Base-by-base conservation (phyloP, 2,888 invertebrate genomes). In the Lissocephala sabroskyi region DNA sequence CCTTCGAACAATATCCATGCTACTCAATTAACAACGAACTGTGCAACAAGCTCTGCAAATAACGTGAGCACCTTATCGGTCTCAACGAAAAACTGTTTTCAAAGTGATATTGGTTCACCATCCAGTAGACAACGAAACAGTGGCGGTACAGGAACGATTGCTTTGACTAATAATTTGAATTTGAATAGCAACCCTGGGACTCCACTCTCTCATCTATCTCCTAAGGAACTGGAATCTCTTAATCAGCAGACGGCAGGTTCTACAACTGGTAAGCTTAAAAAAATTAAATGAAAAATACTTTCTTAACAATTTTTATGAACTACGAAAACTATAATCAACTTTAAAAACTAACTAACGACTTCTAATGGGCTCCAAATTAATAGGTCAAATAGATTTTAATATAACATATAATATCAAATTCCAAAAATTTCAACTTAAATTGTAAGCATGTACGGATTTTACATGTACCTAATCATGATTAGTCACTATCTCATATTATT, bases 171-270 rank as follows among this genome's bases (percentile, higher is more conserved):
- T 80, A 89, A 89, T 63, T 65, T 32, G n/a, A 1, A 66, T 44
- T 48, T 80, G 11, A 81, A 74, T 36, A 91, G 91, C 65, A 92
- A 91, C 83, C 91, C 91, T 7, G 89, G 90, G 44, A 91, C 92
- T 18, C 92, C 92, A 0, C 87, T 91, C 7, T 87, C 88, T 40
- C 88, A 89, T 82, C 82, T 88, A 52, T 89, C 89, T 14, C 89
- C 89, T 23, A 88, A 84, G 68, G 85, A 85, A 59, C 59, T 83
- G 23, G 83, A 83, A 11, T 32, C 65, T 2, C 75, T 68, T 33
- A 64, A 52, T 17, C 35, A 32, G 40, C 51, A 46, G 45, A 39
- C 23, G 7, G 23, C 23, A 23, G n/a, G n/a, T 52, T n/a, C n/a
- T n/a, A n/a, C n/a, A n/a, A 13, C 48, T 19, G 50, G 65, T 59